Base-by-base conservation (phyloP, 1,140 invertebrate species). In the Drosophila guanche region DNA sequence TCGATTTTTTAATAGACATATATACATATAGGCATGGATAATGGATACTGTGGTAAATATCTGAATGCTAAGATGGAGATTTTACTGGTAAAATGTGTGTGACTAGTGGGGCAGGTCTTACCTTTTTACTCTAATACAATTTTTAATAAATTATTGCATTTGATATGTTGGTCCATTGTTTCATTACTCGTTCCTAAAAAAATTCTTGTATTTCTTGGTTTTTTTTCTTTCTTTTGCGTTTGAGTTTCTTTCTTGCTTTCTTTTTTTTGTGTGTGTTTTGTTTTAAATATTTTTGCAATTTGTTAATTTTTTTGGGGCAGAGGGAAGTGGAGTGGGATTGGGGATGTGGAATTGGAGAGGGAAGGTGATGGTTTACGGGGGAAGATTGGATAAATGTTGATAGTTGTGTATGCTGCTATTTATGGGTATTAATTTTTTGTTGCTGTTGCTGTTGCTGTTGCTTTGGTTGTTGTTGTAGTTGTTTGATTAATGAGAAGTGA, bases 111-210 rank as follows among this genome's bases (percentile, higher is more conserved):
- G 2, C 23, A 5, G 59, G 56, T 61, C 79, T 72, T 72, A 86
- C 81, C 81, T 88, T 86, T 88, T 86, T 57, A 66, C 58, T 83
- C 57, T 77, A 83, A 83, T 88, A 88, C 78, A 88, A 79, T 79
- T 88, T 37, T 37, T 45, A 83, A 88, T 88, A 88, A 88, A 88
- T 89, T 89, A 89, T 89, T 89, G 85, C 86, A 79, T 89, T 89
- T 89, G 85, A 89, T 89, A 85, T 89, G 85, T 89, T 89, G 86
- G 86, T 89, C 86, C 86, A 89, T 89, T 89, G 86, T 89, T 89
- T 89, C 86, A 85, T 81, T 81, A 85, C 79, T 89, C 86, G 85
- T 89, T 89, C 86, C 80, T 88, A 88, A 88, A 88, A 71, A 85
- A 86, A 85, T 86, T 85, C 77, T 74, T 81, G 77, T 81, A 70